These are phyloP conservation scores for Pelobates cultripes DNA, from an alignment of 2,797 vertebrate species.

Conservation along the genomic window DNA sequence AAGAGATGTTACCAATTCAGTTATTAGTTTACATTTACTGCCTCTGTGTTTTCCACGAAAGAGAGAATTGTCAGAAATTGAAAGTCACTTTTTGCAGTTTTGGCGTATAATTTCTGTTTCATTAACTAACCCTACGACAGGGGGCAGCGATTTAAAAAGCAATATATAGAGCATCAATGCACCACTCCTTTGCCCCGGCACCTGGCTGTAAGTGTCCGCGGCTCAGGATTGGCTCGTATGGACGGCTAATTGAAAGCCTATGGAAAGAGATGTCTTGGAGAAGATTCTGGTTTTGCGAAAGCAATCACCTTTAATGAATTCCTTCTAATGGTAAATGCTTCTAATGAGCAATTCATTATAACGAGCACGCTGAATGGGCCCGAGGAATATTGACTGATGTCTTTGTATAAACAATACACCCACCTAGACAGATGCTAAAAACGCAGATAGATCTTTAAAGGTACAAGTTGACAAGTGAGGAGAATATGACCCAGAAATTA, in stretches of 20 bases:
- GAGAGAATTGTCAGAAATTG: no score
- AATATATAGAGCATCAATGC: no score
- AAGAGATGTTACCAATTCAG: no score
- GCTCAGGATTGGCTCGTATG: not conserved
- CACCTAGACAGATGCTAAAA: conserved; percentile 13
- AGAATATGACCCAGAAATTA: no score
- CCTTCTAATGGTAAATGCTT: conserved; percentile 11
- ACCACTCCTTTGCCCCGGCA: no score
- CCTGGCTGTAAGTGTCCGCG: not conserved
- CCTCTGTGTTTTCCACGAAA: no score
- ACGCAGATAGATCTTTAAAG: not conserved
- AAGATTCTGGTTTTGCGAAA: not conserved
- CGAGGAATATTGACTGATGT: conserved; percentile 43
- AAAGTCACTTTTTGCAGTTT: no score
- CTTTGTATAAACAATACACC: not conserved
- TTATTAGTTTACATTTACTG: no score
- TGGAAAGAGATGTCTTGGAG: not conserved
- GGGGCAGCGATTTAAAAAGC: no score
- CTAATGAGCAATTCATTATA: conserved; percentile 40
- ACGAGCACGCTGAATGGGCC: not conserved
- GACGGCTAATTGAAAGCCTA: not conserved
- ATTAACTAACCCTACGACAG: no score
- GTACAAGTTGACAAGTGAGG: not conserved
- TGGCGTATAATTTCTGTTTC: no score
- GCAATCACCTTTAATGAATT: conserved; percentile 21